phyloP scores from a whole-genome alignment of 2,113 vertebrate species.

The Gnathonemus echidnorhynchus region DNA sequence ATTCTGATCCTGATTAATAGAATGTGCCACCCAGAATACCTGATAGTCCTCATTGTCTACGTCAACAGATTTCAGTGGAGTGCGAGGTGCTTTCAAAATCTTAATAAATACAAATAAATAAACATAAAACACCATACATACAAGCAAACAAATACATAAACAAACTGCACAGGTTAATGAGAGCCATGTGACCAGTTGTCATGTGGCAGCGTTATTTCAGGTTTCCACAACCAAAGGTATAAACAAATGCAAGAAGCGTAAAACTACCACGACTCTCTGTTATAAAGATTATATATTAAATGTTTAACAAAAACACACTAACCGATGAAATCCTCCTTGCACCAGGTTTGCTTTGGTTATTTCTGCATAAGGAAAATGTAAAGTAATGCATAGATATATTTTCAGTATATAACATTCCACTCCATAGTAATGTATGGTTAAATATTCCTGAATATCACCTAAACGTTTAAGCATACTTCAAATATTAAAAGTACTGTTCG shows the following conservation, averaged over 20 bases:
- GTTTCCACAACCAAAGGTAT: background rate
- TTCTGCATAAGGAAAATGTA: background rate
- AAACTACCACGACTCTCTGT: background rate
- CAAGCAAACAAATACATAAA: background rate
- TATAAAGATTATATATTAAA: background rate
- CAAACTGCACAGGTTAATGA: background rate
- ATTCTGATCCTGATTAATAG: background rate
- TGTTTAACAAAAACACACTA: background rate
- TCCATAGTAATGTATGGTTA: background rate
- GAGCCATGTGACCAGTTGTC: background rate
- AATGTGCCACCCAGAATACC: constrained; percentile 34
- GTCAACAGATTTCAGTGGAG: constrained; percentile 41
- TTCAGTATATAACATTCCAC: background rate
- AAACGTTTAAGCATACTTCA: background rate
- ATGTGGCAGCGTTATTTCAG: background rate
- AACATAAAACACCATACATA: background rate
- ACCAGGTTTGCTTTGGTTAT: background rate
- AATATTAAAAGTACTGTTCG: background rate
- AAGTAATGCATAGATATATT: background rate
- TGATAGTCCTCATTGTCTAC: constrained; percentile 46
- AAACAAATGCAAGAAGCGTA: background rate
- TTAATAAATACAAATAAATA: constrained; percentile 28
- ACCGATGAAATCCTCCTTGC: constrained; percentile 19
- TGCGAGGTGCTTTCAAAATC: constrained; percentile 62
- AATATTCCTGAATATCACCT: background rate